phyloP scores from a whole-genome alignment of 2,888 invertebrate species.

The Lagria hirta region DNA sequence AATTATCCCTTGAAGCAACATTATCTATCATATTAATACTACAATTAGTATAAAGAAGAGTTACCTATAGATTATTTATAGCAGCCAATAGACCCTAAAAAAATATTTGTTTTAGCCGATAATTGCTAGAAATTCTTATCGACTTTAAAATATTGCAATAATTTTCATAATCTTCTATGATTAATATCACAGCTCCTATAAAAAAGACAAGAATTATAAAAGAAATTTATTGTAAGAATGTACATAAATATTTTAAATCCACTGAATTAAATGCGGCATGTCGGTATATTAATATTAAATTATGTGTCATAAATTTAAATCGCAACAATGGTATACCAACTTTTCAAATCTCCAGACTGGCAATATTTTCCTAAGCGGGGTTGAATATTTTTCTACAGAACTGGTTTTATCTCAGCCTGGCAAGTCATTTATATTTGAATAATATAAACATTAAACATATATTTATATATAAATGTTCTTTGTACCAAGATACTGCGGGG shows the following conservation, averaged over 20 bases:
- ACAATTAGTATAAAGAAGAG: too few species aligned
- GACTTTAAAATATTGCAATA: too few species aligned
- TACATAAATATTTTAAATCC: slow-evolving; percentile 14
- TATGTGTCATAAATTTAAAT: slow-evolving; percentile 41
- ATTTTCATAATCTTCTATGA: slow-evolving; percentile 11
- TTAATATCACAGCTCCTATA: slow-evolving; percentile 4
- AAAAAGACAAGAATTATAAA: slow-evolving; percentile 5
- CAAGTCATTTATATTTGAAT: slow-evolving; percentile 45
- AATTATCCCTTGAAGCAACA: too few species aligned
- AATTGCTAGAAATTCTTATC: too few species aligned
- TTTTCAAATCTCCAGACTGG: slow-evolving; percentile 18
- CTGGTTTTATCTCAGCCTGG: slow-evolving; percentile 42
- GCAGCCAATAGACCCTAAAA: too few species aligned
- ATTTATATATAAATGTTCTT: slow-evolving; percentile 42
- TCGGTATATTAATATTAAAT: slow-evolving; percentile 39
- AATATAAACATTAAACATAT: slow-evolving; percentile 45
- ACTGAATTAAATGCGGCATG: slow-evolving; percentile 17
- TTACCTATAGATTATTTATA: too few species aligned
- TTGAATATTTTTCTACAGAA: slow-evolving; percentile 41
- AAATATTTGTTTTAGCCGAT: too few species aligned
- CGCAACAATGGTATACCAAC: slow-evolving; percentile 36
- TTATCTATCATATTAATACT: too few species aligned
- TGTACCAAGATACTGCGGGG: slow-evolving; percentile 36
- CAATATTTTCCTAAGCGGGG: slow-evolving; percentile 36
- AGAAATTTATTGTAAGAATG: slow-evolving; percentile 3